Evolutionary conservation across 2,888 invertebrate species (phyloP).

Genomic region (Spialia ferax): DNA sequence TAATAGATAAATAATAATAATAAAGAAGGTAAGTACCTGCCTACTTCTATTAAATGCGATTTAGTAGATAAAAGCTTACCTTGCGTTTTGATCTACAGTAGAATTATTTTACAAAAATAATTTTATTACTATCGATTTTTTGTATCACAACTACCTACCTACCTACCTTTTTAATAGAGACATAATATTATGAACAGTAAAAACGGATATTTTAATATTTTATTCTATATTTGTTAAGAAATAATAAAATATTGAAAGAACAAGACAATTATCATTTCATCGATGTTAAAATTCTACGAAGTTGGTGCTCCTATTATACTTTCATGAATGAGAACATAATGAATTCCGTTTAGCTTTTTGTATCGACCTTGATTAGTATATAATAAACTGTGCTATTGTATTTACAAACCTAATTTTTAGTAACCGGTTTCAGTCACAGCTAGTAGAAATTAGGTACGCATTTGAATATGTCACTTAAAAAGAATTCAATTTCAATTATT

Average conservation of each 20-base stretch:
- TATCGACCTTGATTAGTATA: constrained; percentile 19
- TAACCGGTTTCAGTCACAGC: constrained; percentile 2
- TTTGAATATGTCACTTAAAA: too few species aligned
- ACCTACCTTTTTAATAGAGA: neutral
- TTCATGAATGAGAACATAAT: constrained; percentile 21
- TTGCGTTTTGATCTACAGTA: too few species aligned
- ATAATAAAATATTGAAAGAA: neutral
- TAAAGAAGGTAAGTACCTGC: neutral
- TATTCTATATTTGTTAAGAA: neutral
- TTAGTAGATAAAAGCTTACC: too few species aligned
- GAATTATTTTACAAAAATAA: too few species aligned
- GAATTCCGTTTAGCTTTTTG: constrained; percentile 13
- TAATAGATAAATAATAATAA: neutral
- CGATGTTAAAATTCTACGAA: constrained; percentile 12
- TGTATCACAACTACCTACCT: too few species aligned
- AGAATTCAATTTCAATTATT: too few species aligned
- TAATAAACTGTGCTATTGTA: constrained; percentile 16
- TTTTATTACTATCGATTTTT: too few species aligned
- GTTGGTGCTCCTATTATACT: constrained; percentile 5
- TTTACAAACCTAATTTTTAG: constrained; percentile 12
- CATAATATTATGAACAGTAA: too few species aligned
- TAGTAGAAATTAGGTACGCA: constrained; percentile 13
- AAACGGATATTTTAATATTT: too few species aligned
- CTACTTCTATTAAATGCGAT: neutral
- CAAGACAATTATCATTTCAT: constrained; percentile 7